Conservation (phyloP, 1,140 invertebrate genomes). For the Microplitis mediator region DNA sequence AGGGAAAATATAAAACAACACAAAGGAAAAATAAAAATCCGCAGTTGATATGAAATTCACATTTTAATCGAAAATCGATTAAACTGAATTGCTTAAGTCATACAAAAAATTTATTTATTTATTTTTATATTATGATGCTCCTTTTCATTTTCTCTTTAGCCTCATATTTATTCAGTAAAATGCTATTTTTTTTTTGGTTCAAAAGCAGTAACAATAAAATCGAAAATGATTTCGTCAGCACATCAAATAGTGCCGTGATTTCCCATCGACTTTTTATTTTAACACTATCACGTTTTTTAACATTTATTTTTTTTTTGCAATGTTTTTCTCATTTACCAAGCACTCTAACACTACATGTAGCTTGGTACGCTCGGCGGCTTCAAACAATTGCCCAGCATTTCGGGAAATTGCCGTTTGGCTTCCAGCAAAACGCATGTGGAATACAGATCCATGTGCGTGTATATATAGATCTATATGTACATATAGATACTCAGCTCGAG, state of each 20-base stretch:
- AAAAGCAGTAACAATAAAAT: neutral
- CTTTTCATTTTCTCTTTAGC: too few species aligned
- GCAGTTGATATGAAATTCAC: too few species aligned
- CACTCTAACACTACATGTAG: neutral
- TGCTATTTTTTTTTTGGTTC: too few species aligned
- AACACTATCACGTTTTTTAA: neutral
- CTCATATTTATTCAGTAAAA: too few species aligned
- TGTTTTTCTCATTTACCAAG: neutral
- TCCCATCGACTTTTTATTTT: neutral
- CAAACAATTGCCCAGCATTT: neutral
- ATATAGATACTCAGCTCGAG: neutral
- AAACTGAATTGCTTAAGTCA: too few species aligned
- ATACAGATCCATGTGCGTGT: neutral
- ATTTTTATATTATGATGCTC: too few species aligned
- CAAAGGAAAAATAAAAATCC: too few species aligned
- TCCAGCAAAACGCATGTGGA: neutral
- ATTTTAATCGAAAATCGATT: too few species aligned
- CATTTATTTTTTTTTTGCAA: neutral
- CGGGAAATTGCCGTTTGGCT: conserved; percentile 4
- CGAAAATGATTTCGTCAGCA: neutral
- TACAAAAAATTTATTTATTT: too few species aligned
- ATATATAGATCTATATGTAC: neutral
- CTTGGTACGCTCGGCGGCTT: neutral
- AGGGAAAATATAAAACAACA: too few species aligned
- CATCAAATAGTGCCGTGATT: neutral